Base-by-base conservation (phyloP, 1,140 invertebrate genomes). In the Lepidurus arcticus region DNA sequence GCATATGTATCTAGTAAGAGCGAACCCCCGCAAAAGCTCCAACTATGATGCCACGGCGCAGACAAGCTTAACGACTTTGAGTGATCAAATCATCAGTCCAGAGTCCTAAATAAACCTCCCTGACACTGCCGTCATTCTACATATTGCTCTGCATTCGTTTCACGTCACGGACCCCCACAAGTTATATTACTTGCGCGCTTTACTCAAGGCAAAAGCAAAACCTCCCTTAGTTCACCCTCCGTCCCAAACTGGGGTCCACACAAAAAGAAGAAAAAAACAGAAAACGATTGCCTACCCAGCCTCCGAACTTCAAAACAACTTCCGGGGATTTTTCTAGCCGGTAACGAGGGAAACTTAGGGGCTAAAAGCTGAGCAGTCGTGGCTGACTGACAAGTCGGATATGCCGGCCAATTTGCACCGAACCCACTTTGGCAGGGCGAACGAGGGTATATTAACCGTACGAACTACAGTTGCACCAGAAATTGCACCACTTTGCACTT, bases 1-100 rank as follows among this genome's bases (percentile, higher is more conserved):
- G 45, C 45, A 11, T 47, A 47, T 47, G 10, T 47, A 47, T 47
- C 16, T 34, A 34, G 34, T 34, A 4, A 26, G 34, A 4, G 34
- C 34, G 34, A 34, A 34, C 34, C 34, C 34, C 34, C 34, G 34
- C 34, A 34, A 47, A 47, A 47, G 16, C 21, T n/a, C 53, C 13
- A 7, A 65, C 53, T 65, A 21, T 65, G 53, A 65, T 65, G n/a
- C 21, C 53, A 65, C 53, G 21, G 53, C 53, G 53, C 53, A 65
- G 53, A 65, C 53, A 65, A 16, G 53, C 53, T 65, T 65, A 65
- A 65, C 53, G 53, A 65, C 53, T 65, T 21, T 9, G 53, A 65
- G 53, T 65, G 53, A 65, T 65, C 53, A 65, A 65, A 65, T 65
- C 53, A 65, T 65, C 53, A 65, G 53, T 65, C 53, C 53, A 65